phyloP scores from a whole-genome alignment of 2,113 vertebrate species.

The Bos javanicus region DNA sequence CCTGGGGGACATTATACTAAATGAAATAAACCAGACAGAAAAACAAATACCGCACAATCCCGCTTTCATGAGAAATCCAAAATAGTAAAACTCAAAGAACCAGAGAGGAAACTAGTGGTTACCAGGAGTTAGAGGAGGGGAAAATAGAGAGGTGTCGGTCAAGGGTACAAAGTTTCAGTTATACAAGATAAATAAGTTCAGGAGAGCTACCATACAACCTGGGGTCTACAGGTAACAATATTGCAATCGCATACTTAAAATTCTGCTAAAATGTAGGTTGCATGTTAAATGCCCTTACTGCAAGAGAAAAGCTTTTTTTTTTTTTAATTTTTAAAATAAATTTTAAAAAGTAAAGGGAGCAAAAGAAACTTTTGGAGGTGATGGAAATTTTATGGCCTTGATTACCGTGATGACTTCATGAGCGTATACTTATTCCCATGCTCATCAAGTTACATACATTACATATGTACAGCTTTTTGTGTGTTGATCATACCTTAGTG shows the following conservation, averaged over 20 bases:
- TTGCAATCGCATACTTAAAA: background rate
- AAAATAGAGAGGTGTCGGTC: background rate
- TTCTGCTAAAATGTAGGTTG: background rate
- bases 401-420: background rate
- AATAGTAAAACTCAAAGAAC: background rate
- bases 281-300: background rate
- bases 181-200: background rate
- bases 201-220: background rate
- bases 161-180: background rate
- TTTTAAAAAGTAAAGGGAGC: background rate
- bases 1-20: background rate
- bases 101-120: background rate
- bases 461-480: background rate
- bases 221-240: background rate
- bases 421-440: background rate
- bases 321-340: background rate
- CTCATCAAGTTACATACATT: background rate
- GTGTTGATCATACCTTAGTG: background rate
- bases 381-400: background rate
- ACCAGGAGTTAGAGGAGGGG: background rate
- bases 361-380: background rate
- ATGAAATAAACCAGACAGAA: background rate
- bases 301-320: background rate
- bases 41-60: background rate
- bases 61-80: background rate